Percentiles rank a stretch among this genome's conserved stretches.
Evolutionary conservation across 2,888 invertebrate species (phyloP).

Genomic region (Lasioglossum villosulum): DNA sequence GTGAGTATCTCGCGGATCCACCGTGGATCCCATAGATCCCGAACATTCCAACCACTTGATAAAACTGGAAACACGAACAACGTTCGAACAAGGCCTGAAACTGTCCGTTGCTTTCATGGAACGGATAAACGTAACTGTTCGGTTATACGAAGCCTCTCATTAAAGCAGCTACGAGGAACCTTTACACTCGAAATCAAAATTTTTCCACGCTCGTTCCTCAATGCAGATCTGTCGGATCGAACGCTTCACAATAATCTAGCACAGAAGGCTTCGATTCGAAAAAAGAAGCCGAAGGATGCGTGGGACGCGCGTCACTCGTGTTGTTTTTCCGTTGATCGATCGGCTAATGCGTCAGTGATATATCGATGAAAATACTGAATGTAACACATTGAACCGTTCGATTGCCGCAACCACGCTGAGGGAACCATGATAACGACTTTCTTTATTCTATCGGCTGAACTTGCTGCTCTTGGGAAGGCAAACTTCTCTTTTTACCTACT

Average conservation of each 20-base stretch:
- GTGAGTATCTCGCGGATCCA: slow-evolving; percentile 5
- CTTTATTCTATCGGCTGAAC: not conserved
- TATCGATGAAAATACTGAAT: slow-evolving; percentile 50
- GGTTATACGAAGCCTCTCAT: not conserved
- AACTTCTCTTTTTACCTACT: not conserved
- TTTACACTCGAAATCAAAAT: not conserved
- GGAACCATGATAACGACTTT: not conserved
- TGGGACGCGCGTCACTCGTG: slow-evolving; percentile 69
- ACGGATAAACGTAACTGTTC: no score
- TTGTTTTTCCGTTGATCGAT: slow-evolving; percentile 71
- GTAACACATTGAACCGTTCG: slow-evolving; percentile 11
- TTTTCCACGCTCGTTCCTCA: not conserved
- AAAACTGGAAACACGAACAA: slow-evolving; percentile 19
- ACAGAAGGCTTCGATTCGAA: slow-evolving; percentile 42
- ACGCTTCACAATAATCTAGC: not conserved
- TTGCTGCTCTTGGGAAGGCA: not conserved
- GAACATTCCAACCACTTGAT: slow-evolving; percentile 12
- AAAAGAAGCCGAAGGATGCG: slow-evolving; percentile 58
- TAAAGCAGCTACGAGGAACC: not conserved
- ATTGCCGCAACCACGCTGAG: slow-evolving; percentile 20
- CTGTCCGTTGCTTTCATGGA: not conserved
- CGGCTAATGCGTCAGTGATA: slow-evolving; percentile 63
- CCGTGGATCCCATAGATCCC: not conserved
- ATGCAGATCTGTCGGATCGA: not conserved
- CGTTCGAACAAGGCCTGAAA: not conserved